Conservation (phyloP, 2,113 vertebrate species). For the Poicephalus meyeri region DNA sequence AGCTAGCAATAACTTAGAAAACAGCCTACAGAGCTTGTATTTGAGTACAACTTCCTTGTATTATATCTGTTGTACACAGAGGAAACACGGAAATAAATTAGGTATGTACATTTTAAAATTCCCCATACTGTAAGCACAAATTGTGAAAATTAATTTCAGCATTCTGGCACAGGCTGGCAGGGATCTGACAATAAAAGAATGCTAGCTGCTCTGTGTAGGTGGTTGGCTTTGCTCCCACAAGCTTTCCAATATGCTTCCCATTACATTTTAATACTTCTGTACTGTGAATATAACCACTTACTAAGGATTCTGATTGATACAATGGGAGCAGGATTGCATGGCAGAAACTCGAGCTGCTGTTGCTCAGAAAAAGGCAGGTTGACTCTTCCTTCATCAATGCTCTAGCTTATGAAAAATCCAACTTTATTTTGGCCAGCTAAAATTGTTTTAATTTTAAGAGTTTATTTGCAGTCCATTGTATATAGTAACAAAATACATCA, state of each 20-base stretch:
- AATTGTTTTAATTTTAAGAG: not conserved
- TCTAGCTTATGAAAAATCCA: not conserved
- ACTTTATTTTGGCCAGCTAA: not conserved
- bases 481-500: not conserved
- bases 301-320: not conserved
- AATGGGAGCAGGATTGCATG: not conserved
- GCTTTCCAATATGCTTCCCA: not conserved
- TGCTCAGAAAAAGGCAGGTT: conserved; percentile 91
- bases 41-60: not conserved
- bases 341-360: conserved; percentile 78
- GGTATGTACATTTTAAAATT: not conserved
- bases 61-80: not conserved
- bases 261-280: not conserved
- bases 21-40: not conserved
- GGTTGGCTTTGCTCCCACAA: not conserved
- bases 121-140: not conserved
- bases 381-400: not conserved
- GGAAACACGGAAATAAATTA: not conserved
- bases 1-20: not conserved
- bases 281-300: not conserved
- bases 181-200: not conserved
- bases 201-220: not conserved
- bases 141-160: not conserved
- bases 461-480: not conserved
- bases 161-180: not conserved